Conservation (phyloP, 2,888 invertebrate species). For the Dione juno region DNA sequence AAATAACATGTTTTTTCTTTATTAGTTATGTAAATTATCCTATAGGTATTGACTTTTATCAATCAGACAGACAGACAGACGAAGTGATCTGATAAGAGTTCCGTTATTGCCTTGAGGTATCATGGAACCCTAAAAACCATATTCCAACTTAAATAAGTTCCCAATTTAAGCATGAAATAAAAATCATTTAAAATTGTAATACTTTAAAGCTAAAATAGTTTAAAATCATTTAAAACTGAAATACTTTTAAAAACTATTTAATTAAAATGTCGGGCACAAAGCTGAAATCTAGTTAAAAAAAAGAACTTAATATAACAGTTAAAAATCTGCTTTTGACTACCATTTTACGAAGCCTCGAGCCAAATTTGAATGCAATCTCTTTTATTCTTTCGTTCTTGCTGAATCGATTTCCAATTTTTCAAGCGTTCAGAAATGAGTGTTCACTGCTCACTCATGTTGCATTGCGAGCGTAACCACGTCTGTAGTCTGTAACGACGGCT, state of each 20-base stretch:
- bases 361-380: conserved; percentile 27
- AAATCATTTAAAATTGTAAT: too few species aligned
- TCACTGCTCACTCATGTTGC: conserved; percentile 30
- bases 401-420: conserved; percentile 29
- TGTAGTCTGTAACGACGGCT: conserved; percentile 13
- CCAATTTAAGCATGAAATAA: neutral
- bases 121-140: neutral
- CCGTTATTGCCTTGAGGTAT: too few species aligned
- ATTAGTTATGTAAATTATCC: too few species aligned
- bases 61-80: too few species aligned
- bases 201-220: conserved; percentile 5
- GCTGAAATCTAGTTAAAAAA: conserved; percentile 9
- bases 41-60: too few species aligned
- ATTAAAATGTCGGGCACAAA: neutral
- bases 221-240: conserved; percentile 9
- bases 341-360: conserved; percentile 23
- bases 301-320: conserved; percentile 8
- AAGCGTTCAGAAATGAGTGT: conserved; percentile 28
- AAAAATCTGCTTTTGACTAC: conserved; percentile 18
- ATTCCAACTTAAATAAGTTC: neutral
- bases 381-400: conserved; percentile 29
- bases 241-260: neutral
- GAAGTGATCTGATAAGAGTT: too few species aligned
- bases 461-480: conserved; percentile 18
- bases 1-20: too few species aligned